Evolutionary conservation across 2,888 invertebrate genomes (phyloP), one percentile per base, ranked within the genome.

Genomic region (Geotrupes spiniger): DNA sequence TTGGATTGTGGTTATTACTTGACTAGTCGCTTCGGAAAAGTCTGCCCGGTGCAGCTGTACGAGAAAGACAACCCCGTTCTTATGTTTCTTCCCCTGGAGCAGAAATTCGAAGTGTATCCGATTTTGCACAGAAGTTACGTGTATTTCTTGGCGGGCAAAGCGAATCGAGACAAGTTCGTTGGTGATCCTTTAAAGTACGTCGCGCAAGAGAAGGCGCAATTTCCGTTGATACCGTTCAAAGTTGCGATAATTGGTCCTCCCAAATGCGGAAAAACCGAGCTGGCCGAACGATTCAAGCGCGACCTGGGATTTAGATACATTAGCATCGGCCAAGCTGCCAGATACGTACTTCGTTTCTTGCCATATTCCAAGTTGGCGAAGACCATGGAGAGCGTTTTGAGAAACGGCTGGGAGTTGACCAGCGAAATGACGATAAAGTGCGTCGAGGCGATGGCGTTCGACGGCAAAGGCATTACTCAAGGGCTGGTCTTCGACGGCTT

Each of bases 401-500:
- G 66, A 37, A 58, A 63, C 31, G 83, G 82, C 8, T 65, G 74
- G 53, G 66, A 68, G 47, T 62, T 79, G 26, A 68, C 73, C 4
- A 66, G 66, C 33, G 75, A 78, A 53, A 66, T 76, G 50, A 63
- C 80, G 12, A 71, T 79, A 25, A 73, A 74, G 59, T 76, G 79
- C 29, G 72, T 84, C 9, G 78, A 81, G 64, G 75, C 76, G 33
- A 69, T 74, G 27, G 66, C 74, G 27, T 73, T 78, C 39, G 77
- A 80, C 65, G 69, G 74, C 41, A 72, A 72, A 42, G 69, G 73
- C 6, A 59, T 71, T 2, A 76, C 79, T 1, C 76, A 78, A 58
- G 85, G 85, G n/a, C 75, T 77, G 60, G 66, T 85, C 9, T 73
- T 81, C 43, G 84, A 85, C 62, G 84, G 83, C 1, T 80, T 83